phyloP scores from a whole-genome alignment of 2,113 vertebrate genomes.

The Grus americana region DNA sequence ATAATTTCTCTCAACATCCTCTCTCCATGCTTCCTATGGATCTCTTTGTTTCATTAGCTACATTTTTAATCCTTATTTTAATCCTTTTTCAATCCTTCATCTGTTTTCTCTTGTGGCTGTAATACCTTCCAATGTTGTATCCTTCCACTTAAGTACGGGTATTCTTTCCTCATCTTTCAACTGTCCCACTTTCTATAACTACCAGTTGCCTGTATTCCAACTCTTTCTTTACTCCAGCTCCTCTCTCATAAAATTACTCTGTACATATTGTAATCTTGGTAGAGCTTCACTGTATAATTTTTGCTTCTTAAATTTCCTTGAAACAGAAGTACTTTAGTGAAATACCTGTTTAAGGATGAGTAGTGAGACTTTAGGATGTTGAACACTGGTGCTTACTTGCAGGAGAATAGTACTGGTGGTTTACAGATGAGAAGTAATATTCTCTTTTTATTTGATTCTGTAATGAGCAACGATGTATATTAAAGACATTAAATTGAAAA shows the following conservation, averaged over 20 bases:
- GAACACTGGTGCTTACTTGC: neutral
- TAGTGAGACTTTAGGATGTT: fast-evolving
- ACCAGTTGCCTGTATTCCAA: neutral
- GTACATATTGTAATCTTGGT: neutral
- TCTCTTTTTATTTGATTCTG: neutral
- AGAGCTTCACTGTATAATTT: neutral
- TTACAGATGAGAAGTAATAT: neutral
- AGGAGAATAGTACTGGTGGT: neutral
- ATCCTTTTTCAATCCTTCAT: neutral
- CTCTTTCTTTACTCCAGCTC: neutral
- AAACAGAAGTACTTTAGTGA: neutral
- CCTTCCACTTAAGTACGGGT: fast-evolving
- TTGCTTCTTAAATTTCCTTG: neutral
- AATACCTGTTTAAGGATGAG: neutral
- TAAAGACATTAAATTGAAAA: neutral
- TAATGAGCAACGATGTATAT: neutral
- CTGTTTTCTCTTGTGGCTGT: neutral
- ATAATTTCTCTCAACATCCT: neutral
- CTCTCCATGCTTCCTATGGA: neutral
- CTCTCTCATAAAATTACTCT: neutral
- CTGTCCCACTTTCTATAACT: neutral
- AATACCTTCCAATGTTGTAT: neutral
- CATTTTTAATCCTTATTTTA: neutral
- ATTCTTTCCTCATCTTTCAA: neutral
- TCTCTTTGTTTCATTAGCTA: neutral